Percentiles rank a stretch among this genome's conserved stretches.
phyloP scores from a whole-genome alignment of 2,113 vertebrate species.

The Xenopus borealis region DNA sequence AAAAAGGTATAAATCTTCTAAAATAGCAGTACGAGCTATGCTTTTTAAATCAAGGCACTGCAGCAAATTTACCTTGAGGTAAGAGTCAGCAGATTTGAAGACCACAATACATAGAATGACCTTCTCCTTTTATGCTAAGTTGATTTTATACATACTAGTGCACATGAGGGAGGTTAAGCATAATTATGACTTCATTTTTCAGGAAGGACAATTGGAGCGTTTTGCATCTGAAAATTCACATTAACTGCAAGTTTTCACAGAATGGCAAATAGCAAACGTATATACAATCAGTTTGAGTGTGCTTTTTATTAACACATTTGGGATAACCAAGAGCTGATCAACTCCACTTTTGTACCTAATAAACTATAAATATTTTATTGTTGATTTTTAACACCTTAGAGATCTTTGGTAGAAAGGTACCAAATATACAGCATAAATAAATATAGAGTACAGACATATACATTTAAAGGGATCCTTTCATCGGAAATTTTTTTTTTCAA shows the following conservation, averaged over 20 bases:
- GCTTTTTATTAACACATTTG: not conserved
- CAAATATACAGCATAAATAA: too few relatives aligned
- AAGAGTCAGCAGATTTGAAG: slow-evolving; percentile 22
- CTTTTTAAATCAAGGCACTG: slow-evolving; percentile 7
- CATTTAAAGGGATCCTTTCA: too few relatives aligned
- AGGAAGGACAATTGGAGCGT: not conserved
- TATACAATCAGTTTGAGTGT: not conserved
- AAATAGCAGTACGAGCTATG: not conserved
- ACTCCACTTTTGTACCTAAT: too few relatives aligned
- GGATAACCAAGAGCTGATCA: too few relatives aligned
- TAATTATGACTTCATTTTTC: slow-evolving; percentile 21
- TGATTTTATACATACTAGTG: slow-evolving; percentile 21
- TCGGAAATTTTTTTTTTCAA: too few relatives aligned
- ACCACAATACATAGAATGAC: slow-evolving; percentile 11
- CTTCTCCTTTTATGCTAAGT: slow-evolving; percentile 29
- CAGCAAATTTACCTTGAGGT: slow-evolving; percentile 26
- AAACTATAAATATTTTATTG: too few relatives aligned
- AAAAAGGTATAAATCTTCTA: slow-evolving; percentile 22
- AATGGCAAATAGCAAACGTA: not conserved
- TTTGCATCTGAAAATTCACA: slow-evolving; percentile 1
- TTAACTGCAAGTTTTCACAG: slow-evolving; percentile 8
- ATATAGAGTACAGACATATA: too few relatives aligned
- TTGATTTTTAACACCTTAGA: too few relatives aligned
- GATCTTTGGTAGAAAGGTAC: too few relatives aligned
- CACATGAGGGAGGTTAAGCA: not conserved